phyloP scores from a whole-genome alignment of 2,113 vertebrate genomes.

The Pelvicachromis taeniatus region DNA sequence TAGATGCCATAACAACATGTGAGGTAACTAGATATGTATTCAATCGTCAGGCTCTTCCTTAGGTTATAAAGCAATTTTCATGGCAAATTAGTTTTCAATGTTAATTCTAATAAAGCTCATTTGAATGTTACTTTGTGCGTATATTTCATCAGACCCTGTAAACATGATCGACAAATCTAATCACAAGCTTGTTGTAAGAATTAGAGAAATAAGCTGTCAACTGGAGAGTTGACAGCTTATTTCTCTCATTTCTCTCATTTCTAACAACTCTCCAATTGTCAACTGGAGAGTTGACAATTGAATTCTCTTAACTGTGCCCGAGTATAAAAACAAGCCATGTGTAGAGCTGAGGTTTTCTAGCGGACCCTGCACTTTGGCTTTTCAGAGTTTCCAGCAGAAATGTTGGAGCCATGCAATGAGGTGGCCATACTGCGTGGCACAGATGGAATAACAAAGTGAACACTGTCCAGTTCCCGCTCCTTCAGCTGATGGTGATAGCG shows the following conservation, averaged over 20 bases:
- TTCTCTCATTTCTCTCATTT: no score
- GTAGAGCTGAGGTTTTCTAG: not conserved
- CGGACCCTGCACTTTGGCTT: not conserved
- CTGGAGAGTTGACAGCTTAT: not conserved
- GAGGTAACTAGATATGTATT: constrained; percentile 21
- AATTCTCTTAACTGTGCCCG: not conserved
- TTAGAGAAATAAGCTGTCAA: not conserved
- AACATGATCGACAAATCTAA: not conserved
- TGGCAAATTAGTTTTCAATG: not conserved
- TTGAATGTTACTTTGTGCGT: not conserved
- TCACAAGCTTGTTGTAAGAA: not conserved
- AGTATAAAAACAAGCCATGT: not conserved
- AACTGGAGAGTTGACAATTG: not conserved
- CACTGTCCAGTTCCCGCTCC: not conserved
- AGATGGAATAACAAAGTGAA: not conserved
- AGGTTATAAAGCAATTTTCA: not conserved
- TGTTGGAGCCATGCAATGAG: not conserved
- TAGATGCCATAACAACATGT: not conserved
- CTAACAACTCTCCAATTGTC: no score
- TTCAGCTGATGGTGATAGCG: not conserved
- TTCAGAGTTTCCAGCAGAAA: not conserved
- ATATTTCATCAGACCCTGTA: not conserved
- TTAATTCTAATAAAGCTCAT: not conserved
- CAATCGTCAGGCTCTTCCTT: not conserved
- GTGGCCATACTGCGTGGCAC: not conserved